phyloP scores from a whole-genome alignment of 1,140 invertebrate species.

The Homalodisca vitripennis region DNA sequence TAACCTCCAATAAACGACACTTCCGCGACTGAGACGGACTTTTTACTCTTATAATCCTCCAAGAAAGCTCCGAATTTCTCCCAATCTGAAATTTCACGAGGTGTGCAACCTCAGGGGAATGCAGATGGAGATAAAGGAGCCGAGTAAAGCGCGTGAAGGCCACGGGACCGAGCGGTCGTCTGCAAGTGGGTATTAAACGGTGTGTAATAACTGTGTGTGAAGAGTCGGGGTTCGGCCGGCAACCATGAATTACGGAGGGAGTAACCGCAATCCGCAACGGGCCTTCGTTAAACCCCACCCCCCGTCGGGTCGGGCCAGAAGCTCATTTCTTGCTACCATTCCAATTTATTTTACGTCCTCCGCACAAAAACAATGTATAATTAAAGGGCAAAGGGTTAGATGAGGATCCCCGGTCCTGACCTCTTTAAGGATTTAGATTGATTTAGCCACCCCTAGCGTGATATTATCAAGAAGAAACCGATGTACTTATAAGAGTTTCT shows the following conservation, averaged over 20 bases:
- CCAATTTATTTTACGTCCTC: constrained; percentile 5
- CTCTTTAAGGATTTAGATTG: no score
- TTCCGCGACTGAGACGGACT: no score
- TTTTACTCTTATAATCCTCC: no score
- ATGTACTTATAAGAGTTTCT: no score
- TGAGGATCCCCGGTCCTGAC: background rate
- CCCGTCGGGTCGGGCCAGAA: background rate
- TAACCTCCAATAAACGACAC: no score
- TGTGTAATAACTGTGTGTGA: constrained; percentile 16
- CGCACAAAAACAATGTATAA: constrained; percentile 2
- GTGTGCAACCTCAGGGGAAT: background rate
- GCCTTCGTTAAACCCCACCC: background rate
- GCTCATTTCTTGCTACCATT: constrained; percentile 15
- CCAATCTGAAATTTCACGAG: no score
- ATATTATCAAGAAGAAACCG: no score
- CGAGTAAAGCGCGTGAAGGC: no score
- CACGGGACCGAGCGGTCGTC: background rate
- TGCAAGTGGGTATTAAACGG: constrained; percentile 11
- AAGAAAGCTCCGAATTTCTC: no score
- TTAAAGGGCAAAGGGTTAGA: constrained; percentile 7
- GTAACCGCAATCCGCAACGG: background rate
- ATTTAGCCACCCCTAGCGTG: no score
- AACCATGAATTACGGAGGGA: constrained; percentile 13
- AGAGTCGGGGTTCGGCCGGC: no score
- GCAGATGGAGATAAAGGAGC: background rate